phyloP scores from a whole-genome alignment of 1,140 invertebrate genomes.

The Aphaenogaster floridana region DNA sequence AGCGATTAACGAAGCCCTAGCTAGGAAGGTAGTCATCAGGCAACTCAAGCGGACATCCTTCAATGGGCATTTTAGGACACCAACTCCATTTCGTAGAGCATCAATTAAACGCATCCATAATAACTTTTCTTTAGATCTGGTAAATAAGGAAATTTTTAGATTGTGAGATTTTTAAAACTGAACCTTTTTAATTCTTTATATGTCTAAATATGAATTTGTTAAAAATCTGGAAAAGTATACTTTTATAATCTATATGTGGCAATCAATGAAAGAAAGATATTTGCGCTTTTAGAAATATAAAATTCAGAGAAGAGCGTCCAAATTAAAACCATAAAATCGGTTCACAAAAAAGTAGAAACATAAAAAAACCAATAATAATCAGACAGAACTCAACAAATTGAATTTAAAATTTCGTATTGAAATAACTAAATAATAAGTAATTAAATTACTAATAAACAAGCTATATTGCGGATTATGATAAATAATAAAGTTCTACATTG shows the following conservation, averaged over 20 bases:
- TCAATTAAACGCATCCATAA: conserved; percentile 86
- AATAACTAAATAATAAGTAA: neutral
- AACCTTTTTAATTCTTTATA: neutral
- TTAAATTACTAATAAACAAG: conserved; percentile 3
- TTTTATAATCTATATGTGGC: neutral
- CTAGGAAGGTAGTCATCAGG: conserved; percentile 91
- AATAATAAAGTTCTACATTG: neutral
- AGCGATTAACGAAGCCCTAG: conserved; percentile 89
- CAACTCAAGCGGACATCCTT: conserved; percentile 88
- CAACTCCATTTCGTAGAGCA: conserved; percentile 86
- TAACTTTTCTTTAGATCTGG: conserved; percentile 86
- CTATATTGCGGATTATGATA: neutral
- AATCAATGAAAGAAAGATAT: neutral
- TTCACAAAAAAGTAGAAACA: neutral
- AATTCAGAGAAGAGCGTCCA: neutral
- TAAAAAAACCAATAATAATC: neutral
- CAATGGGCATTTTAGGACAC: conserved; percentile 77
- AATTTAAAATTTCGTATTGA: conserved; percentile 7
- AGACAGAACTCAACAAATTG: neutral
- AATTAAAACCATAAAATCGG: too few species aligned
- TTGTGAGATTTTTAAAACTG: neutral
- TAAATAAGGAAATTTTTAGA: conserved; percentile 50
- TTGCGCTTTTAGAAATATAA: neutral
- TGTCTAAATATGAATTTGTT: neutral
- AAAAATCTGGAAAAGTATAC: neutral